Evolutionary conservation across 92 coral and sea anemone genomes (phyloP).

Genomic region (Parazoanthus swiftii): DNA sequence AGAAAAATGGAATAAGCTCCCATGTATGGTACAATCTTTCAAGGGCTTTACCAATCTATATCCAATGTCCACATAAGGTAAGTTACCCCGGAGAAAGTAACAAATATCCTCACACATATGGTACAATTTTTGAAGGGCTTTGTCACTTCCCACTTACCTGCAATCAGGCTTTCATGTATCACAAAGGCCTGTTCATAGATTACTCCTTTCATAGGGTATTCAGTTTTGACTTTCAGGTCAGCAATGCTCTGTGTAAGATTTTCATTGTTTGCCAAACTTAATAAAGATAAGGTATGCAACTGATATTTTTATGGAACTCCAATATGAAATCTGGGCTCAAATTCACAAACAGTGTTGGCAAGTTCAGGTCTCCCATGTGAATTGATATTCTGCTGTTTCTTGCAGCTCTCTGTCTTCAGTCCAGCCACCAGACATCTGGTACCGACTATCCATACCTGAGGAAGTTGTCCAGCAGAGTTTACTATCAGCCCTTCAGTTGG

Average conservation of each 20-base stretch:
- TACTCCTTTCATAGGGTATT: no score
- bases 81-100: not conserved
- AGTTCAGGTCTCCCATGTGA: not conserved
- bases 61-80: constrained; percentile 59
- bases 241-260: no score
- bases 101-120: not conserved
- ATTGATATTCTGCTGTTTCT: constrained; percentile 1
- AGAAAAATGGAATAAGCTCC: not conserved
- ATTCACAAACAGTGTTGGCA: not conserved
- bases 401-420: constrained; percentile 93
- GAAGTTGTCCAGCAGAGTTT: constrained; percentile 73
- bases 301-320: not conserved
- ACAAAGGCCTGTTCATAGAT: no score
- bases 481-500: constrained; percentile 94
- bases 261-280: no score
- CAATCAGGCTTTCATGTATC: no score
- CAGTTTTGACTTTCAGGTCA: no score
- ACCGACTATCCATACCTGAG: constrained; percentile 64
- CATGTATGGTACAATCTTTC: not conserved
- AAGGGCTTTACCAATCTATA: no score
- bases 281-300: no score
- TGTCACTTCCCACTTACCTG: no score
- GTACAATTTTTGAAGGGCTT: not conserved
- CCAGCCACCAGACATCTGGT: constrained; percentile 93
- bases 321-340: not conserved